Evolutionary conservation across 1,140 invertebrate species (phyloP).

Genomic region (Drosophila virilis): DNA sequence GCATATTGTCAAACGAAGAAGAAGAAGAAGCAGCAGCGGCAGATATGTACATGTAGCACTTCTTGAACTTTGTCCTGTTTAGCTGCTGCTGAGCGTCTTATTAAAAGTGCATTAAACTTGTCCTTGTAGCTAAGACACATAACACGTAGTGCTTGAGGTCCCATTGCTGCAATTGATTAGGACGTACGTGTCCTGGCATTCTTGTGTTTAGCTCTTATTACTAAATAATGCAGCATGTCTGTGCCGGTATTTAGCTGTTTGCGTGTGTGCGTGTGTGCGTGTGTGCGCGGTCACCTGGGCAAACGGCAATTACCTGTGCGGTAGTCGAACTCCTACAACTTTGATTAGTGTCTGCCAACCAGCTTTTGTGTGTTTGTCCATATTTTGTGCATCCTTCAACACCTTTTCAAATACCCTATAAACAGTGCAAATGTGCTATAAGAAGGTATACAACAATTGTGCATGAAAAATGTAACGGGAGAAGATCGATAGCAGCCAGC

Average conservation of each 20-base stretch:
- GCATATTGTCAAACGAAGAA: conserved; percentile 15
- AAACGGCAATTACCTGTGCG: conserved; percentile 46
- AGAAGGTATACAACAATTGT: too few relatives aligned
- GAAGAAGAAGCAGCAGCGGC: too few relatives aligned
- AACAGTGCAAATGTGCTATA: neutral
- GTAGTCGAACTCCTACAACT: conserved; percentile 21
- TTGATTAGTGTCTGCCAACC: conserved; percentile 55
- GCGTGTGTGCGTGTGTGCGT: neutral
- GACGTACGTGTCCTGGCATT: conserved; percentile 61
- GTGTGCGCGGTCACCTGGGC: conserved; percentile 37
- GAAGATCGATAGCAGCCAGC: too few relatives aligned
- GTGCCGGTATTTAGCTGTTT: conserved; percentile 16
- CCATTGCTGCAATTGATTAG: conserved; percentile 72
- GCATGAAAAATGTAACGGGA: too few relatives aligned
- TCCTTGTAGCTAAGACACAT: conserved; percentile 12
- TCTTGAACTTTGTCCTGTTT: conserved; percentile 3
- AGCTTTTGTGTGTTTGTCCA: conserved; percentile 32
- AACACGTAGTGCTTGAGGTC: conserved; percentile 34
- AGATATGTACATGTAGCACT: neutral
- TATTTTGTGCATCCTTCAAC: conserved; percentile 73
- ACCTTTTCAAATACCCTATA: conserved; percentile 51
- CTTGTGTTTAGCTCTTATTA: conserved; percentile 47
- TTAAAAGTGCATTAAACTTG: conserved; percentile 80
- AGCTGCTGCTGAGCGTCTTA: conserved; percentile 34
- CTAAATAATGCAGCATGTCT: conserved; percentile 71